phyloP scores from a whole-genome alignment of 2,113 vertebrate species.

The Ophiodon elongatus region DNA sequence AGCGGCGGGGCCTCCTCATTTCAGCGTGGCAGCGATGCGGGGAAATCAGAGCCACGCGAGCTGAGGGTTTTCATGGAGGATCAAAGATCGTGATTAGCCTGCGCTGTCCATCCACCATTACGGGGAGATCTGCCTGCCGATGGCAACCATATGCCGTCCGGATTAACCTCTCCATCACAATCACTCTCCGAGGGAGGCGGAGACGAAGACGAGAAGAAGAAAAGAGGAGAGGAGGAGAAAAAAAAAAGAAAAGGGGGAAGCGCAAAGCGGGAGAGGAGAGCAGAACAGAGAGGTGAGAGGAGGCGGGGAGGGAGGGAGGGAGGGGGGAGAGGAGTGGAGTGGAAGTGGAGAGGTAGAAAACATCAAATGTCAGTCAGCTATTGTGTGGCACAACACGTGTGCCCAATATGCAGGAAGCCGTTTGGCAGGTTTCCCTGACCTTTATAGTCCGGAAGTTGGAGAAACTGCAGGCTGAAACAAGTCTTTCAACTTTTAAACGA shows the following conservation, averaged over 20 bases:
- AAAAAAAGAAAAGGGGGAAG: conserved; percentile 29
- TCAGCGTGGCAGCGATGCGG: conserved; percentile 68
- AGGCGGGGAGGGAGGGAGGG: conserved; percentile 47
- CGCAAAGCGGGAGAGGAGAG: conserved; percentile 33
- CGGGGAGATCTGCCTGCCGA: conserved; percentile 72
- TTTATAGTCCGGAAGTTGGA: conserved; percentile 72
- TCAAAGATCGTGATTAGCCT: conserved; percentile 84
- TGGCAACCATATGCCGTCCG: conserved; percentile 79
- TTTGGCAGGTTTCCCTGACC: conserved; percentile 78
- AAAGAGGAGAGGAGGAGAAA: conserved; percentile 9
- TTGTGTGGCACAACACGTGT: conserved; percentile 76
- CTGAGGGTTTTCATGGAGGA: conserved; percentile 67
- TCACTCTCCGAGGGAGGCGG: conserved; percentile 58
- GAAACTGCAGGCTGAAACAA: conserved; percentile 72
- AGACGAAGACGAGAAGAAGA: conserved; percentile 48
- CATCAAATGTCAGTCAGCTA: conserved; percentile 74
- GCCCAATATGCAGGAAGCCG: conserved; percentile 77
- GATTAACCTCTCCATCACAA: conserved; percentile 81
- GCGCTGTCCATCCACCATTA: conserved; percentile 76
- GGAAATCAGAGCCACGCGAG: conserved; percentile 81
- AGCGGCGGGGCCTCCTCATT: conserved; percentile 70
- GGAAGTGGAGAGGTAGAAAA: conserved; percentile 71
- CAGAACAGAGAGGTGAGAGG: conserved; percentile 65
- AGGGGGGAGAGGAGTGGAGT: conserved; percentile 59
- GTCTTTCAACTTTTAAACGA: conserved; percentile 80